Evolutionary conservation across 2,888 invertebrate genomes (phyloP).

Genomic region (Euplexia lucipara): DNA sequence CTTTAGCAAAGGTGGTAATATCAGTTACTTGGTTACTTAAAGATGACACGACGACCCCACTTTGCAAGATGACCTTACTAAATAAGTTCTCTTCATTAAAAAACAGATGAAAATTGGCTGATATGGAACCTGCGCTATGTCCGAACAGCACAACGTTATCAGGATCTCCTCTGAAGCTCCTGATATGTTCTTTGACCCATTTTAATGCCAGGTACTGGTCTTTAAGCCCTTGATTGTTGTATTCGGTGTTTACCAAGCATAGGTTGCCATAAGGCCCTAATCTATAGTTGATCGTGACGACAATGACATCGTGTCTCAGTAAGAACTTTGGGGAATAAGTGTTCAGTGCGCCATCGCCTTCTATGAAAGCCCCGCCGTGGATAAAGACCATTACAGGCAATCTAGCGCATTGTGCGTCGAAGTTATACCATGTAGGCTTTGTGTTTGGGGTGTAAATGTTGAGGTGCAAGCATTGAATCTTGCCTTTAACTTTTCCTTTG

Average conservation of each 20-base stretch:
- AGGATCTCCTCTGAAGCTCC: conserved; percentile 45
- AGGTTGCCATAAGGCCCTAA: conserved; percentile 47
- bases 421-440: not conserved
- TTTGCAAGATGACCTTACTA: conserved; percentile 50
- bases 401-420: too few species aligned
- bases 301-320: conserved; percentile 29
- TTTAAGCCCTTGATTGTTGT: conserved; percentile 51
- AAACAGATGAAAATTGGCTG: conserved; percentile 19
- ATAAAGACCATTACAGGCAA: conserved; percentile 51
- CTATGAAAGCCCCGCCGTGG: conserved; percentile 37
- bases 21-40: not conserved
- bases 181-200: conserved; percentile 51
- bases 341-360: conserved; percentile 5
- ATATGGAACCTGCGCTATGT: conserved; percentile 43
- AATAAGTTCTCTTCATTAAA: conserved; percentile 21
- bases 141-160: conserved; percentile 37
- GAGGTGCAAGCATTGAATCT: conserved; percentile 38
- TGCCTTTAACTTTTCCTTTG: conserved; percentile 20
- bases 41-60: conserved; percentile 29
- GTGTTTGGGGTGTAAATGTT: conserved; percentile 44
- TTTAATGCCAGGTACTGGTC: conserved; percentile 47
- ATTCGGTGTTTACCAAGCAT: conserved; percentile 27
- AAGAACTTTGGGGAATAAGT: conserved; percentile 26
- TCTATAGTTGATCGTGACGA: conserved; percentile 51
- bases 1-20: not conserved